These are phyloP conservation scores for Notothenia coriiceps DNA, from an alignment of 2,113 vertebrate species.

Conservation along the genomic window DNA sequence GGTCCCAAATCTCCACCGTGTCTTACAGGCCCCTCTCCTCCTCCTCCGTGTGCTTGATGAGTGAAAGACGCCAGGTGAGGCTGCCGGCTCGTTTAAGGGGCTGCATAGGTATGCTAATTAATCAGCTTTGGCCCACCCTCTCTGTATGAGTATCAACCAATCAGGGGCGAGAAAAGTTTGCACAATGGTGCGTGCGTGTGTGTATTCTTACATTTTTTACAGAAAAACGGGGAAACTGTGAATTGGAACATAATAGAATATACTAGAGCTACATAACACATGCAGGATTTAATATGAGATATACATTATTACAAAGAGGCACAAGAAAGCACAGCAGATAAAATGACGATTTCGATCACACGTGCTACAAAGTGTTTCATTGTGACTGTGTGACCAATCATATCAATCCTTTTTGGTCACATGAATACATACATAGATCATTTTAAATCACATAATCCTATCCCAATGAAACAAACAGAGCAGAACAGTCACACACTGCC, in stretches of 20 bases:
- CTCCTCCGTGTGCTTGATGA: neutral
- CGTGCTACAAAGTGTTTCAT: too few relatives aligned
- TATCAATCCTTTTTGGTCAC: neutral
- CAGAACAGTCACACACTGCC: too few relatives aligned
- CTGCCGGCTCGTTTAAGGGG: slow-evolving; percentile 56
- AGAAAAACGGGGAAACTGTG: neutral
- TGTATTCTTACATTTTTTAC: neutral
- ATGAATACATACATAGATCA: too few relatives aligned
- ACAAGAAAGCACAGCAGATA: too few relatives aligned
- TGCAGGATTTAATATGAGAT: too few relatives aligned
- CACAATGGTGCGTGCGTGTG: slow-evolving; percentile 17
- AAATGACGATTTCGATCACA: too few relatives aligned
- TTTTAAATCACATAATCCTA: too few relatives aligned
- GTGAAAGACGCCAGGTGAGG: slow-evolving; percentile 52
- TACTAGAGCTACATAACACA: too few relatives aligned
- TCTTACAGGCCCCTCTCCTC: neutral
- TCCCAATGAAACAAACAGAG: too few relatives aligned
- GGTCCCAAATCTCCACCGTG: neutral
- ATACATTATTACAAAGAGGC: too few relatives aligned
- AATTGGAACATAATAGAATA: too few relatives aligned
- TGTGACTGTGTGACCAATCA: neutral
- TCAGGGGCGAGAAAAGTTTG: slow-evolving; percentile 53
- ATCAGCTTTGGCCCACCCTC: slow-evolving; percentile 45
- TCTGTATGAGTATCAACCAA: slow-evolving; percentile 58
- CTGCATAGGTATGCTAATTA: slow-evolving; percentile 70